Base-by-base conservation (phyloP, 2,888 invertebrate genomes). In the Drosophila peninsularis region DNA sequence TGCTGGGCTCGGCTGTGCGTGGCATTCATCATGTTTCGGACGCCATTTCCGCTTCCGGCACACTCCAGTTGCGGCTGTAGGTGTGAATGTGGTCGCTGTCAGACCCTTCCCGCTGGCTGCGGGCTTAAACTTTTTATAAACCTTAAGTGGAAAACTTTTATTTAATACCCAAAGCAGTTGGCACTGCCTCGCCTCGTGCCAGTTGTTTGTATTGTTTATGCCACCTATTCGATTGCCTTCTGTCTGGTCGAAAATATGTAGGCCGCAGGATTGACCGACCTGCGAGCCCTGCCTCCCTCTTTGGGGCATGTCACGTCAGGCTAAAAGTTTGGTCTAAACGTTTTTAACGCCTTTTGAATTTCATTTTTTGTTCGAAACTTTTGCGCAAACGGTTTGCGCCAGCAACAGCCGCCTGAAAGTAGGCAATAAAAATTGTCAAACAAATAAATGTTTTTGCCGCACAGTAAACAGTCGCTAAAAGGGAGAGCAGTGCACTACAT, bases 81-180 rank as follows among this genome's bases (percentile, higher is more conserved):
- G 82, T 82, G 82, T 68, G 75, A 82, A 82, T 70, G 71, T 47
- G 64, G 45, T 49, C 58, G 49, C 32, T 61, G 32, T 56, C 37
- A 60, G 21, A 24, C 17, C 14, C 9, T 0, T 10, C 14, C 9
- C 13, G 10, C 5, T 5, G 0, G n/a, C n/a, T n/a, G n/a, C n/a
- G 68, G 72, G 56, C 62, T 78, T 80, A 63, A 83, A 86, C 86
- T 83, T 83, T 83, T 83, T 80, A 83, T 83, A 86, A 83, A 83
- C 83, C 83, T 80, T 81, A 84, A 84, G 84, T 86, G 84, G 83
- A 84, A 84, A 84, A 86, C 75, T 84, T 84, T 84, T 84, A 84
- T 86, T 83, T 86, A 80, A 83, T 80, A 73, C 78, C 73, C 79
- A 72, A 63, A 70, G 70, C 75, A 75, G 70, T 73, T 73, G 65